These are phyloP conservation scores for Edolisoma coerulescens DNA, from an alignment of 2,113 vertebrate genomes.

Conservation along the genomic window DNA sequence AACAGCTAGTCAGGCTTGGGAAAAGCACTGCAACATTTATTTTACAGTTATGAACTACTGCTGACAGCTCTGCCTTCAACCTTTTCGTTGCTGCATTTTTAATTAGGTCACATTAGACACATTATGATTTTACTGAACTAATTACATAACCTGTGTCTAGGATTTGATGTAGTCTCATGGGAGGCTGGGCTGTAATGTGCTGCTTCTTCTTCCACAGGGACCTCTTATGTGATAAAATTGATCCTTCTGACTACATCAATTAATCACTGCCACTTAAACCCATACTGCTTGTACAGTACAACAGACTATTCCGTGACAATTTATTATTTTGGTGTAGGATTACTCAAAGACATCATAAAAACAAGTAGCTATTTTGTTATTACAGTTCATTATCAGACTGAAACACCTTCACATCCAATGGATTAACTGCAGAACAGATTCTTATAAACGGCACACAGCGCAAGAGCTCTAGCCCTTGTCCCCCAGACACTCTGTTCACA, in stretches of 20 bases:
- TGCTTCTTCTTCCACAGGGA: not conserved
- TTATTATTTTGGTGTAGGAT: not conserved
- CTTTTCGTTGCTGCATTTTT: not conserved
- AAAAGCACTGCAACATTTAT: not conserved
- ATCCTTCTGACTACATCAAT: not conserved
- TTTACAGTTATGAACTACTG: not conserved
- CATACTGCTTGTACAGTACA: not conserved
- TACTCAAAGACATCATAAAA: not conserved
- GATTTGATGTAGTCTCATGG: not conserved
- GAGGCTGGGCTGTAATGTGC: not conserved
- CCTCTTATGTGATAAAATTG: not conserved
- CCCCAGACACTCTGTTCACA: fast-evolving
- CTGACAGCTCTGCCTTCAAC: not conserved
- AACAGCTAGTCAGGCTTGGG: not conserved
- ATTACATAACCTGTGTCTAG: not conserved
- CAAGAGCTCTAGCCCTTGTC: not conserved
- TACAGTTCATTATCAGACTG: not conserved
- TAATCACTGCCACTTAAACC: not conserved
- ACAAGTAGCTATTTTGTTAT: not conserved
- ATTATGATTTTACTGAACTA: not conserved
- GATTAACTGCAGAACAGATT: not conserved
- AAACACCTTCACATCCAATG: not conserved
- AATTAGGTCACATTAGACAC: not conserved
- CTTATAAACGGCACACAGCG: not conserved
- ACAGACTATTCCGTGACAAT: not conserved